Evolutionary conservation across 2,888 invertebrate species (phyloP), one percentile per base, ranked within the genome.

Genomic region (Choreutis nemorana): DNA sequence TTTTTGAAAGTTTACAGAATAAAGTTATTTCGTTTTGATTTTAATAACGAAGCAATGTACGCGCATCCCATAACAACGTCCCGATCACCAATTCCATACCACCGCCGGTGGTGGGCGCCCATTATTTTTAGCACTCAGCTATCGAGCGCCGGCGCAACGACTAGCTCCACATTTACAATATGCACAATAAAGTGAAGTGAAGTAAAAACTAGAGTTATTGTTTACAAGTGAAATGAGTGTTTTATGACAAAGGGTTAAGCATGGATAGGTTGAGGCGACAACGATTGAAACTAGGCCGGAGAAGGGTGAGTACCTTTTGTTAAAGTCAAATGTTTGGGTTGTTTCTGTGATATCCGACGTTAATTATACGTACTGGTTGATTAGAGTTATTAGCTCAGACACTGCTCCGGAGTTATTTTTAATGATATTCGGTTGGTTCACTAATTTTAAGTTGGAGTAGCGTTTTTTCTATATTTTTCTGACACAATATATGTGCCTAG

Each of bases 41-140:
- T n/a, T n/a, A n/a, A n/a, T n/a, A n/a, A n/a, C n/a, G n/a, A n/a
- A n/a, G n/a, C n/a, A n/a, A n/a, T n/a, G n/a, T 18, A 8, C 18
- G 8, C 18, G 18, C 5, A 18, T 18, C 8, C 5, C 18, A 18
- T 18, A 5, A 18, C 8, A 6, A 18, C 18, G 18, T 8, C 5
- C 8, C 18, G 18, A 18, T 18, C 5, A 5, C 5, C 18, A 18
- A 8, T 18, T 5, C 8, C 18, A 16, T 27, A 23, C 24, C 37
- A 29, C 21, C 28, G 5, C 26, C 32, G 29, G 28, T 35, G 42
- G 37, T 40, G 37, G 18, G 9, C 24, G 37, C 14, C 20, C 26
- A 46, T 50, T 73, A 75, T 75, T 72, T 75, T 65, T 73, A 73
- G 73, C 60, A 41, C 51, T 42, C 48, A 64, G 65, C 68, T 52